Evolutionary conservation across 2,113 vertebrate species (phyloP).

Genomic region (Sterrhoptilus dennistouni): DNA sequence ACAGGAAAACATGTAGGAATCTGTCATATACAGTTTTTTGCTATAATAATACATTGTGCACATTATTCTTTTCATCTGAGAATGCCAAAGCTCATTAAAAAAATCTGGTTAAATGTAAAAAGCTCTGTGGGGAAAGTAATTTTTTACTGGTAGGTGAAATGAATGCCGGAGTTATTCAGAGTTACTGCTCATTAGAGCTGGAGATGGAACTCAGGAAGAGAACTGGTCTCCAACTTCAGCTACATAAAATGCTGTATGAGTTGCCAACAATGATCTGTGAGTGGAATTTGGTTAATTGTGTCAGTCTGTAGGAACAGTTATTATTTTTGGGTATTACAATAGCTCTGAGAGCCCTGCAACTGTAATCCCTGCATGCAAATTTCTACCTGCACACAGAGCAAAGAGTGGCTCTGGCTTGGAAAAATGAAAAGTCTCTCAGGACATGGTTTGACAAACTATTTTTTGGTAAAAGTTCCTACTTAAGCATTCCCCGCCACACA

Average conservation of each 20-base stretch:
- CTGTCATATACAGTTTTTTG: background rate
- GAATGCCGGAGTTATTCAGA: background rate
- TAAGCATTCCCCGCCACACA: background rate
- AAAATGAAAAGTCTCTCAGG: background rate
- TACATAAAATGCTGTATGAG: background rate
- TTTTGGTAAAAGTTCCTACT: background rate
- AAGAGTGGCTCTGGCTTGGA: background rate
- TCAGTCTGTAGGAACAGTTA: slow-evolving; percentile 17
- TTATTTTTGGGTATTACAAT: background rate
- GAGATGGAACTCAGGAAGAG: background rate
- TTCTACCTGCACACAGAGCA: background rate
- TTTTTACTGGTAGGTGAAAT: slow-evolving; percentile 24
- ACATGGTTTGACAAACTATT: background rate
- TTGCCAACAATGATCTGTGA: slow-evolving; percentile 40
- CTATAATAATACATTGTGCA: background rate
- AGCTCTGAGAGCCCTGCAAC: background rate
- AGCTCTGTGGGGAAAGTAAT: background rate
- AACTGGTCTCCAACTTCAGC: background rate
- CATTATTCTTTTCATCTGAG: background rate
- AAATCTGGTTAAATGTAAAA: background rate
- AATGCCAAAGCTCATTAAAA: slow-evolving; percentile 30
- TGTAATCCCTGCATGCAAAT: background rate
- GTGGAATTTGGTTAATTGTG: slow-evolving; percentile 51
- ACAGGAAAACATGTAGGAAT: background rate
- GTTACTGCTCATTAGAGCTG: background rate